Conservation (phyloP, 2,888 invertebrate species). For the Pachycephus smyrnensis region DNA sequence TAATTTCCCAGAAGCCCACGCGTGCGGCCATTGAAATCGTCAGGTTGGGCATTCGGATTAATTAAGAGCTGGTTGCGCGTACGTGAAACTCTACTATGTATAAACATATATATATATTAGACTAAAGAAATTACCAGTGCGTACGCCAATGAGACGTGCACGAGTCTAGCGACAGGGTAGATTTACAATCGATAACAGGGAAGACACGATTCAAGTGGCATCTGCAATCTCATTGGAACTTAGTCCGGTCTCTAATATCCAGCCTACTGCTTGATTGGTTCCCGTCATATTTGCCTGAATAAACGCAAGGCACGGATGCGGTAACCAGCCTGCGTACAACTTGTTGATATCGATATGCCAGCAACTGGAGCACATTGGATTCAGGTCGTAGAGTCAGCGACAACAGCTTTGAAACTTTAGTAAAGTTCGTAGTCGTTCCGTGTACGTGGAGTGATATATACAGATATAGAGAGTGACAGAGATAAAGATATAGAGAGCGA, state of each 20-base stretch:
- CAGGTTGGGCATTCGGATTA: too few relatives aligned
- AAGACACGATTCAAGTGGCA: background rate
- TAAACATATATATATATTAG: too few relatives aligned
- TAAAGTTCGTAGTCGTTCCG: background rate
- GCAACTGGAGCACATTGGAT: background rate
- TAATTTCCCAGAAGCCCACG: too few relatives aligned
- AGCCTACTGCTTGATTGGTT: background rate
- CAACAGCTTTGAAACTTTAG: background rate
- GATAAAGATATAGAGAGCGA: background rate
- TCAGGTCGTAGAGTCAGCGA: background rate
- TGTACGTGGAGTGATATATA: background rate
- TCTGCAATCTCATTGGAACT: background rate
- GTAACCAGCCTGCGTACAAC: background rate
- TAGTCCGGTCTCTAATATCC: background rate
- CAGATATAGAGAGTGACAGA: too few relatives aligned
- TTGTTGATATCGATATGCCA: slow-evolving; percentile 2
- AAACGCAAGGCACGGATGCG: background rate
- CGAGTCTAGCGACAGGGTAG: too few relatives aligned
- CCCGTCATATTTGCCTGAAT: background rate
- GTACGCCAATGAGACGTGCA: too few relatives aligned
- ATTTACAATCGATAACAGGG: background rate
- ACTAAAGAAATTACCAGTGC: too few relatives aligned
- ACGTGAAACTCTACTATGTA: background rate
- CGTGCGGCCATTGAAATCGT: too few relatives aligned
- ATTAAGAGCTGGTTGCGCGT: too few relatives aligned